Evolutionary conservation across 2,113 vertebrate species (phyloP).

Genomic region (Spermophilus dauricus): DNA sequence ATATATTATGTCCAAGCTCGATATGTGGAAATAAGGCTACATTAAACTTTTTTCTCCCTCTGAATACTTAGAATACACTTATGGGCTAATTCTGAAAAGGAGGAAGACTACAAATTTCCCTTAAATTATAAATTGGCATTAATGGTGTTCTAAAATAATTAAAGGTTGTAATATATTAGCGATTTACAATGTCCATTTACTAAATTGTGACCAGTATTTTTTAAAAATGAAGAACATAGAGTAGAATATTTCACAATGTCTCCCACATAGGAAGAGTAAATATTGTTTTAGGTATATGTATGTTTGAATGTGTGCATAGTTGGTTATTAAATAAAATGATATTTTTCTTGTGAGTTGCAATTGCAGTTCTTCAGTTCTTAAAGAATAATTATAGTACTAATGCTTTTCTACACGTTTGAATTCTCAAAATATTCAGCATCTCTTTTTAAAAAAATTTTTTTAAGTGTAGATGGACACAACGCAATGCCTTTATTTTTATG

Average conservation of each 20-base stretch:
- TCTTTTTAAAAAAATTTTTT: neutral
- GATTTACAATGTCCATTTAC: constrained; percentile 3
- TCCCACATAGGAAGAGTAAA: neutral
- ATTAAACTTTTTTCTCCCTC: neutral
- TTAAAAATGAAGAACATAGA: neutral
- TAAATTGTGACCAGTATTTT: neutral
- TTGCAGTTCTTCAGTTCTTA: neutral
- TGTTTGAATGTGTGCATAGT: neutral
- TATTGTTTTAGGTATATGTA: neutral
- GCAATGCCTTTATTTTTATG: too few species aligned
- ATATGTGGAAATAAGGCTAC: neutral
- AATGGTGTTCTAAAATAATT: constrained; percentile 7
- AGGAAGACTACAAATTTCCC: neutral
- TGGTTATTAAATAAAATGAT: constrained; percentile 54
- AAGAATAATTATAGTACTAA: neutral
- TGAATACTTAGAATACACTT: neutral
- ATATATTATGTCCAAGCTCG: neutral
- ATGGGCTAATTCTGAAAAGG: neutral
- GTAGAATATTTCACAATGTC: neutral
- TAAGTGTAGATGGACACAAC: too few species aligned
- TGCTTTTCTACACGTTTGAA: neutral
- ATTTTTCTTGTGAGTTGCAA: constrained; percentile 28
- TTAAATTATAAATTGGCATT: constrained; percentile 45
- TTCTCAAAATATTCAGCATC: neutral
- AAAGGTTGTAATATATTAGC: neutral